Conservation (phyloP, 2,113 vertebrate species). For the Callospermophilus lateralis region DNA sequence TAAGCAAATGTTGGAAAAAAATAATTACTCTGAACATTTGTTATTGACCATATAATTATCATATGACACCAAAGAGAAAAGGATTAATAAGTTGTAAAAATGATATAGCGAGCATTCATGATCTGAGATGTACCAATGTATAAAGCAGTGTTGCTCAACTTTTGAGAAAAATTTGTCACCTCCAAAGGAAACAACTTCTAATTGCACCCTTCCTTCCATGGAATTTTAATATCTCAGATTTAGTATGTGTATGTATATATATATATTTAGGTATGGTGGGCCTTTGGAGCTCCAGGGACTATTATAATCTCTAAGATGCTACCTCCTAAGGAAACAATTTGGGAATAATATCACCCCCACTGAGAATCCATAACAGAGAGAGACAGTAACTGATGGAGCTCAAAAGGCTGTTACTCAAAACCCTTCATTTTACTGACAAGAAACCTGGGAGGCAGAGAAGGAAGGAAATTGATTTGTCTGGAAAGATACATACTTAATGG, state of each 20-base stretch:
- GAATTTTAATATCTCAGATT: neutral
- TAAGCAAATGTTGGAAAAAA: neutral
- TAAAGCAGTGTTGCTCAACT: neutral
- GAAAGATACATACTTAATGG: neutral
- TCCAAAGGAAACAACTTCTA: neutral
- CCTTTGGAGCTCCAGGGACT: neutral
- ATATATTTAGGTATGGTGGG: neutral
- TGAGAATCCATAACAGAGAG: neutral
- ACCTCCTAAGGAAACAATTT: constrained; percentile 7
- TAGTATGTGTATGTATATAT: neutral
- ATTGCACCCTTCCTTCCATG: neutral
- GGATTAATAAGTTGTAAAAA: neutral
- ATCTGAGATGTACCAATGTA: neutral
- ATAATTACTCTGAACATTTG: neutral
- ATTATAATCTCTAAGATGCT: neutral
- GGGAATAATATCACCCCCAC: neutral
- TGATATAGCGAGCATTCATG: neutral
- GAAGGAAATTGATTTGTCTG: neutral
- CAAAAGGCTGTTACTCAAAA: neutral
- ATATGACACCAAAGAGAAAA: neutral
- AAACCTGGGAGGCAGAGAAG: neutral
- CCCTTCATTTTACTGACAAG: neutral
- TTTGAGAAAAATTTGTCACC: too few species aligned
- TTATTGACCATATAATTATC: neutral
- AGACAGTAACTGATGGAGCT: neutral